Evolutionary conservation across 2,797 vertebrate genomes (phyloP).

Genomic region (Melanotaenia parkinsoni): DNA sequence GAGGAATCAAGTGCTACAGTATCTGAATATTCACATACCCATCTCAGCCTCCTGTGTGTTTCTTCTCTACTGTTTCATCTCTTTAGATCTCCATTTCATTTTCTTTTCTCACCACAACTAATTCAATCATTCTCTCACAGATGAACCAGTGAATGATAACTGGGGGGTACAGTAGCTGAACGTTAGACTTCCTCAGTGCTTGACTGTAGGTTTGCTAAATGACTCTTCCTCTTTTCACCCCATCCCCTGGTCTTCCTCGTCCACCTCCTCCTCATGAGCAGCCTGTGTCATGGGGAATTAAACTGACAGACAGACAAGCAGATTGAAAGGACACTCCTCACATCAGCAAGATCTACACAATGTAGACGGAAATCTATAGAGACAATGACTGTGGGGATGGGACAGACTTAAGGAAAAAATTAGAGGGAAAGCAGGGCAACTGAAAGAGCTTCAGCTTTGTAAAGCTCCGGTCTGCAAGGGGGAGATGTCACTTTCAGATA

Average conservation of each 20-base stretch:
- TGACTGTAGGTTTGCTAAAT: slow-evolving; percentile 11
- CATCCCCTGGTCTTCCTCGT: slow-evolving; percentile 16
- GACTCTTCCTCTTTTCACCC: slow-evolving; percentile 13
- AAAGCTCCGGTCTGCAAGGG: slow-evolving; percentile 20
- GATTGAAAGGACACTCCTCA: slow-evolving; percentile 60
- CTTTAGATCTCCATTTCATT: background rate
- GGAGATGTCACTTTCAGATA: slow-evolving; percentile 61
- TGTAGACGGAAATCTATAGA: slow-evolving; percentile 57
- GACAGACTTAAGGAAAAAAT: slow-evolving; percentile 31
- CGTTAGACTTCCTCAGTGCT: background rate
- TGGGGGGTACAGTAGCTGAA: slow-evolving; percentile 14
- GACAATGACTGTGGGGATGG: slow-evolving; percentile 46
- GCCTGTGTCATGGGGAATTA: slow-evolving; percentile 32
- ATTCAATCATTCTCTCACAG: slow-evolving; percentile 5
- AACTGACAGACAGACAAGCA: slow-evolving; percentile 46
- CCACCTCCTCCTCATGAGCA: slow-evolving; percentile 13
- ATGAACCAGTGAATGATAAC: slow-evolving; percentile 25
- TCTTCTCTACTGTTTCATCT: slow-evolving; percentile 1
- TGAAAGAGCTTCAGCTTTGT: slow-evolving; percentile 21
- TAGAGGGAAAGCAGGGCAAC: slow-evolving; percentile 29
- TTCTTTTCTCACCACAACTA: slow-evolving; percentile 15
- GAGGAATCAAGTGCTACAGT: slow-evolving; percentile 1
- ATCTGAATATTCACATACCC: slow-evolving; percentile 15
- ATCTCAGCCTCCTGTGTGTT: background rate
- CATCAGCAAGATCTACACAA: slow-evolving; percentile 54